Evolutionary conservation across 2,113 vertebrate genomes (phyloP).

Genomic region (Eubucco bourcierii): DNA sequence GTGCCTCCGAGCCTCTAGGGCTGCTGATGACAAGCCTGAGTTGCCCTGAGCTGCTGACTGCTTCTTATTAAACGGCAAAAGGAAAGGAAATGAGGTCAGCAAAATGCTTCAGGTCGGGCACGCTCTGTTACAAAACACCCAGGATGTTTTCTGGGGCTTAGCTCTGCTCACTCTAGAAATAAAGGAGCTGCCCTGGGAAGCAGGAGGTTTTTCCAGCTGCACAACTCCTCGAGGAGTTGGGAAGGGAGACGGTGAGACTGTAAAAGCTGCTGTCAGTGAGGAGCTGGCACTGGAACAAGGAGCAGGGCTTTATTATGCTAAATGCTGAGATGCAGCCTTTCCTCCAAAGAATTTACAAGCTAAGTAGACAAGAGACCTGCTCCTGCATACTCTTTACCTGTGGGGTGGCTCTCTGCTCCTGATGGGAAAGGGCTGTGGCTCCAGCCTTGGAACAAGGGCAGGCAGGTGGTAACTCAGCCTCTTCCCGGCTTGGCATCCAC

Average conservation of each 20-base stretch:
- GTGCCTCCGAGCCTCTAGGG: background rate
- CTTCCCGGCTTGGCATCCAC: background rate
- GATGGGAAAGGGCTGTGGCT: background rate
- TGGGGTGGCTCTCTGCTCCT: background rate
- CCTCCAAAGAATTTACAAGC: background rate
- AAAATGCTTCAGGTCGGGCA: background rate
- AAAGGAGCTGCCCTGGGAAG: background rate
- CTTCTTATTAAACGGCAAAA: background rate
- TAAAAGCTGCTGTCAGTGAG: background rate
- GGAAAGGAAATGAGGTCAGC: background rate
- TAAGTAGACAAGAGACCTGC: background rate
- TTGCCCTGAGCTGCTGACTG: background rate
- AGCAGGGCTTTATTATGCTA: background rate
- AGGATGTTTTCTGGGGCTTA: background rate
- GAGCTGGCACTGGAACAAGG: background rate
- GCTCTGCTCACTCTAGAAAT: background rate
- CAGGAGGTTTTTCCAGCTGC: constrained; percentile 7
- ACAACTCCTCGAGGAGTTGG: background rate
- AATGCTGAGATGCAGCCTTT: background rate
- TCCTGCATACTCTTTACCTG: background rate
- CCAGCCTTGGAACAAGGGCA: background rate
- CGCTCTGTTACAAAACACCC: background rate
- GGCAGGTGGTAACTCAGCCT: background rate
- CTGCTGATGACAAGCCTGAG: background rate
- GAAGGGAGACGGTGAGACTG: background rate